These are phyloP conservation scores for Eilema griseolum DNA, from an alignment of 2,888 invertebrate species.

Conservation along the genomic window DNA sequence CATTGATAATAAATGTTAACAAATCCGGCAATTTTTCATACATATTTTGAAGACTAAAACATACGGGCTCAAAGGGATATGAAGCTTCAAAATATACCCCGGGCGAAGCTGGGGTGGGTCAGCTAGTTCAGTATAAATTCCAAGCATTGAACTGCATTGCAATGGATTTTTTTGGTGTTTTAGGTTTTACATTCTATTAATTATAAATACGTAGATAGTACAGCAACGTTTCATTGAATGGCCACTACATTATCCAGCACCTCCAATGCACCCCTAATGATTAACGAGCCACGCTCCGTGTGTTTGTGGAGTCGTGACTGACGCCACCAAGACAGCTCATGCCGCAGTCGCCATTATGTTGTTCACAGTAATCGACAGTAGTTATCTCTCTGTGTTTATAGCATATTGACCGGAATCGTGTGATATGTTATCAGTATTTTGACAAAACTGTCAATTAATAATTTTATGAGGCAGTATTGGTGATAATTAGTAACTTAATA, in stretches of 20 bases:
- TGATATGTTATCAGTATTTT: background rate
- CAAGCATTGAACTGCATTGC: no score
- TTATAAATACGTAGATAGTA: background rate
- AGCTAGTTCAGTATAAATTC: no score
- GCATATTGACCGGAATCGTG: background rate
- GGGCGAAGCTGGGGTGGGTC: no score
- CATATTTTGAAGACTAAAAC: no score
- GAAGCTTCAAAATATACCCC: no score
- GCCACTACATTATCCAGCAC: background rate
- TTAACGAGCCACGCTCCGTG: constrained; percentile 57
- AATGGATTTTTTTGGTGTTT: no score
- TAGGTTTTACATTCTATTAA: background rate
- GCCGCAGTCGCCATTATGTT: constrained; percentile 33
- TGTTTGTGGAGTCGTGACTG: constrained; percentile 66
- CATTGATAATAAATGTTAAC: no score
- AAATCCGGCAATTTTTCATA: no score
- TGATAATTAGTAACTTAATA: constrained; percentile 1
- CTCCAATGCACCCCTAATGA: constrained; percentile 37
- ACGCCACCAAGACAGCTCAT: constrained; percentile 48
- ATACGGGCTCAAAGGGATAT: no score
- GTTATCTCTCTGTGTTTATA: constrained; percentile 11
- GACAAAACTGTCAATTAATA: background rate
- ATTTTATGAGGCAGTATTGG: background rate
- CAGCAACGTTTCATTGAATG: background rate
- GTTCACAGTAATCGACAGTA: background rate